Evolutionary conservation across 1,140 invertebrate genomes (phyloP).

Genomic region (Wasmannia auropunctata): DNA sequence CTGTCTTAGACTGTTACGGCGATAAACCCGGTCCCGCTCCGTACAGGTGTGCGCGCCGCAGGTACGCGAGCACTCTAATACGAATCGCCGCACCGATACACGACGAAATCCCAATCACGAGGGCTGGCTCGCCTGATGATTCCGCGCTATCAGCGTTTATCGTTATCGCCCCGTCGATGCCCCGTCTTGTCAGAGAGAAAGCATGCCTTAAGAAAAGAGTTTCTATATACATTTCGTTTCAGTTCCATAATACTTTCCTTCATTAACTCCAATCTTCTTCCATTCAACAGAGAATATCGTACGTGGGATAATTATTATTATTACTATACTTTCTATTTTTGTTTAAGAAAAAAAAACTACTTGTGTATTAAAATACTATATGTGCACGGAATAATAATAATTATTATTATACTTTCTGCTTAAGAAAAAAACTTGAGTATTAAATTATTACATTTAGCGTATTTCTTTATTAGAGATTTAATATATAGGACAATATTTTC

Average conservation of each 20-base stretch:
- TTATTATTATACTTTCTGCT: not conserved
- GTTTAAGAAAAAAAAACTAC: not conserved
- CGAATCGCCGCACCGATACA: slow-evolving; percentile 65
- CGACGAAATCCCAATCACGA: slow-evolving; percentile 63
- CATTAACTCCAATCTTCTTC: not conserved
- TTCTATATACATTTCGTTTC: not conserved
- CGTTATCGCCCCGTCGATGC: not conserved
- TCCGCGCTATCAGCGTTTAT: not conserved
- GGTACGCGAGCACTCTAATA: slow-evolving; percentile 66
- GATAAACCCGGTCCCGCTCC: slow-evolving; percentile 69
- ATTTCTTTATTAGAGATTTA: not conserved
- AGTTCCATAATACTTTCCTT: not conserved
- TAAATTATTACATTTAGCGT: too few relatives aligned
- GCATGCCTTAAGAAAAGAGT: too few relatives aligned
- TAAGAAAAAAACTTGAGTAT: not conserved
- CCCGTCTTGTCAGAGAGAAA: not conserved
- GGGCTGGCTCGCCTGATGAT: slow-evolving; percentile 4
- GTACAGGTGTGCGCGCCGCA: slow-evolving; percentile 71
- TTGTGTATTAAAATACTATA: not conserved
- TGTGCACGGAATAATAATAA: not conserved
- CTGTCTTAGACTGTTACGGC: slow-evolving; percentile 66
- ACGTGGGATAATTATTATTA: not conserved
- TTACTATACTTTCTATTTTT: not conserved
- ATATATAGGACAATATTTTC: not conserved
- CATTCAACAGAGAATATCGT: not conserved